These are phyloP conservation scores for Minunthozetes semirufus DNA, from an alignment of 2,888 invertebrate genomes.

Conservation along the genomic window DNA sequence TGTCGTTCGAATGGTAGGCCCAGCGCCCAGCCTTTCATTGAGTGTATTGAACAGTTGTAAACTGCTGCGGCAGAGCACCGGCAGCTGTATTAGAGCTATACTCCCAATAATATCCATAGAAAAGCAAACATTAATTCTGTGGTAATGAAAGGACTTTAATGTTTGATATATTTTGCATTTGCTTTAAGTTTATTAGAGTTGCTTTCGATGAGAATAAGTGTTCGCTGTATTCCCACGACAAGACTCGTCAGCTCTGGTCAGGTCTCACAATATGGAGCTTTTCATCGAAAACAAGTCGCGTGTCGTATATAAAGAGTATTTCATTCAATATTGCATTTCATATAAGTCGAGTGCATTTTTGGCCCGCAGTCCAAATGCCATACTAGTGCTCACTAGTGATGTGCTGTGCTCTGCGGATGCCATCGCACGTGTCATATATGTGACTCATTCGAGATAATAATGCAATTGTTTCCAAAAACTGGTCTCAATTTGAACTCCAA, in stretches of 20 bases:
- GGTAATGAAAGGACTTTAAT: slow-evolving; percentile 18
- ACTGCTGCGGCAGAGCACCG: neutral
- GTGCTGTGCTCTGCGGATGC: neutral
- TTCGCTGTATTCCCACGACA: slow-evolving; percentile 3
- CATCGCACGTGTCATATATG: neutral
- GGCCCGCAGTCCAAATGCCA: neutral
- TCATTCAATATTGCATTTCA: neutral
- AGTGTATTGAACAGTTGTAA: neutral
- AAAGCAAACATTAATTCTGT: slow-evolving; percentile 24
- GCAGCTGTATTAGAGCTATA: neutral
- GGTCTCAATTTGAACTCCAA: neutral
- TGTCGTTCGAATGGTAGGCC: neutral
- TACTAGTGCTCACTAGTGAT: too few relatives aligned
- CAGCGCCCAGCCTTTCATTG: neutral
- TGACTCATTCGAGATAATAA: neutral
- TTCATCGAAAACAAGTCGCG: slow-evolving; percentile 16
- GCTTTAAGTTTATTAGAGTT: slow-evolving; percentile 18
- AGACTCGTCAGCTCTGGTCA: neutral
- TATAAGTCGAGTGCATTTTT: slow-evolving; percentile 2
- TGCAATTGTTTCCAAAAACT: neutral
- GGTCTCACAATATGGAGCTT: neutral
- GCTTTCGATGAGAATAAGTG: slow-evolving; percentile 8
- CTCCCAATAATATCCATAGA: slow-evolving; percentile 2
- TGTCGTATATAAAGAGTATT: slow-evolving; percentile 1
- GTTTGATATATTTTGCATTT: too few relatives aligned